Base-by-base conservation (phyloP, 2,888 invertebrate species). In the Lysandra bellargus region DNA sequence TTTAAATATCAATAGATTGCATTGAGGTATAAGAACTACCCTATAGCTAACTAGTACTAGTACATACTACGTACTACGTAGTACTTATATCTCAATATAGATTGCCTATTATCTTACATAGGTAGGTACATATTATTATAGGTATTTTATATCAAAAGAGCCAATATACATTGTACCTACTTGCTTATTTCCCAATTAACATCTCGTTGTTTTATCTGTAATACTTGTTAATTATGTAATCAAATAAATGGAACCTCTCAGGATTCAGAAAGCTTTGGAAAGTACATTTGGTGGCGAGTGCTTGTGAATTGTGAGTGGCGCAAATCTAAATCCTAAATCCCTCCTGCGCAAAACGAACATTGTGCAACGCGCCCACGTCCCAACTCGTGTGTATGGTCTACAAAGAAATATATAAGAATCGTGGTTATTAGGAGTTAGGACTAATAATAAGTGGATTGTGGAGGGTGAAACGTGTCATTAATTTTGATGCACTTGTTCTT, bases 401-500 rank as follows among this genome's bases (percentile, higher is more conserved):
- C 33, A 74, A 44, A 40, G 74, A 44, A 76, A 53, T 53, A 53
- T 33, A 53, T 33, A 76, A 76, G 76, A 76, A 76, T 76, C 53
- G 53, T 76, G 76, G 76, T 76, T 76, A 76, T 76, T 37, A 79
- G 79, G 60, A 76, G 57, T 76, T 37, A 79, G 79, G 60, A 76
- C 60, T 79, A 74, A 79, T 75, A 79, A 23, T 23, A 23, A 23
- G 23, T 23, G 23, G 23, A 23, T 23, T 79, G 76, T 74, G 81
- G 80, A 85, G 86, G 86, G 86, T 87, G 85, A 85, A 86, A 86
- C 86, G 86, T 87, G 85, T 89, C 87, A 83, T 90, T 90, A 89
- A 90, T 89, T 89, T 90, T 85, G 85, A 87, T 90, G 89, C 90
- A 91, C 89, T 91, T 92, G 90, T 89, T 86, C 84, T 83, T 84